Percentiles rank a stretch among this genome's conserved stretches.
Conservation (phyloP, 2,888 invertebrate genomes). For the Conops quadrifasciatus region DNA sequence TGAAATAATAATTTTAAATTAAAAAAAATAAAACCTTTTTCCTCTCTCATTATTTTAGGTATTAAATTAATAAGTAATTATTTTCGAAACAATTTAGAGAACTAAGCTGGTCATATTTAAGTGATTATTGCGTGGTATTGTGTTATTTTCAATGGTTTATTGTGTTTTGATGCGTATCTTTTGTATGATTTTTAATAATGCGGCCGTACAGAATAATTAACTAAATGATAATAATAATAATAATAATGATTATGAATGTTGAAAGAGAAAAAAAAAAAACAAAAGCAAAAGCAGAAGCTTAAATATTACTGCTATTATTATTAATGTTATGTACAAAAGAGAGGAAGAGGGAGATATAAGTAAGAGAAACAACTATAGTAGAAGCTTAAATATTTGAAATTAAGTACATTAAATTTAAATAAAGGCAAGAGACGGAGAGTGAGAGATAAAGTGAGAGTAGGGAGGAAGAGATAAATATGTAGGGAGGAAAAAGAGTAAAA, state of each 20-base stretch:
- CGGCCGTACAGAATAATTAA: not conserved
- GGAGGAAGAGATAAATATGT: no score
- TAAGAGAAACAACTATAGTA: not conserved
- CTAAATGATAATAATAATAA: not conserved
- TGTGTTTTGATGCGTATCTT: no score
- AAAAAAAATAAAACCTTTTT: no score
- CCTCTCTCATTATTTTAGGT: conserved; percentile 12
- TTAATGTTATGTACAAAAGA: no score
- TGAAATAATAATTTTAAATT: no score
- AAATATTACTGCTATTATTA: no score
- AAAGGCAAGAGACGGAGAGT: not conserved
- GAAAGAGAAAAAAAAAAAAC: not conserved
- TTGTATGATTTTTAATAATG: conserved; percentile 10
- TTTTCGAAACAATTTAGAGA: conserved; percentile 19
- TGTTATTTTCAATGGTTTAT: no score
- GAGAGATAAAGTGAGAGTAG: no score
- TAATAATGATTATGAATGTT: no score
- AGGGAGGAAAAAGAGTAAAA: no score
- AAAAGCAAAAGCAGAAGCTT: not conserved
- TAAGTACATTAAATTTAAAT: not conserved
- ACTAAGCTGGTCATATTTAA: not conserved
- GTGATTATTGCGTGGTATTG: no score
- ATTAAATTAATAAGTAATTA: conserved; percentile 29
- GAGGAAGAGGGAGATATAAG: no score
- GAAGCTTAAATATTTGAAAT: conserved; percentile 3